A percentile compares a stretch with the other conserved stretches of the same genome.
Evolutionary conservation across 2,888 invertebrate genomes (phyloP).

Genomic region (Lasioglossum pauxillum): DNA sequence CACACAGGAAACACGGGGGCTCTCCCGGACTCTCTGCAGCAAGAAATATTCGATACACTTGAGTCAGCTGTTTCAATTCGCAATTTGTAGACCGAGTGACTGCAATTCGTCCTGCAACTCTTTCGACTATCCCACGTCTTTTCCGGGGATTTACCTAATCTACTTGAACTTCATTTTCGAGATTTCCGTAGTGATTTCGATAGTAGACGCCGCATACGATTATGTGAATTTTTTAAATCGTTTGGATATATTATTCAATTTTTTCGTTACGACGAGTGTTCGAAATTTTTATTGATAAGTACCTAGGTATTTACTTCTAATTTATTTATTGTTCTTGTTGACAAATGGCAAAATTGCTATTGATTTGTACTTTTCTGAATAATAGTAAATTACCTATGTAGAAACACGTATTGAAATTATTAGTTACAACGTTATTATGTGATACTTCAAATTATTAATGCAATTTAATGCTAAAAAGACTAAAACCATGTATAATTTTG

Average conservation of each 20-base stretch:
- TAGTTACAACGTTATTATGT: no score
- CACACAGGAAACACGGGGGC: slow-evolving; percentile 17
- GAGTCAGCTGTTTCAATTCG: slow-evolving; percentile 39
- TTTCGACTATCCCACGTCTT: not conserved
- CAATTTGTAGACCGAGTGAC: slow-evolving; percentile 22
- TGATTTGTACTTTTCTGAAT: no score
- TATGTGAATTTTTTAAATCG: not conserved
- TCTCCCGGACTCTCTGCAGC: not conserved
- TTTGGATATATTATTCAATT: not conserved
- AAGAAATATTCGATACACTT: slow-evolving; percentile 27
- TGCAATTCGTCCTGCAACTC: not conserved
- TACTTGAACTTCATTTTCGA: not conserved
- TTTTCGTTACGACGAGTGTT: not conserved
- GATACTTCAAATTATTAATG: no score
- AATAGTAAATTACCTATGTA: no score
- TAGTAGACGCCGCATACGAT: not conserved
- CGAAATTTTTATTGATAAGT: no score
- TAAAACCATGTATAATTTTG: no score
- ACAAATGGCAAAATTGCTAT: no score
- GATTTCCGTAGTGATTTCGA: not conserved
- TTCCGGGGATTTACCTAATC: not conserved
- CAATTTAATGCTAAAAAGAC: no score
- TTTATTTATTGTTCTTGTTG: no score
- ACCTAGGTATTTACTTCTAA: no score
- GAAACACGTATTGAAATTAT: no score